A percentile compares a stretch with the other conserved stretches of the same genome.
Evolutionary conservation across 2,113 vertebrate species (phyloP).

Genomic region (Morone chrysops): DNA sequence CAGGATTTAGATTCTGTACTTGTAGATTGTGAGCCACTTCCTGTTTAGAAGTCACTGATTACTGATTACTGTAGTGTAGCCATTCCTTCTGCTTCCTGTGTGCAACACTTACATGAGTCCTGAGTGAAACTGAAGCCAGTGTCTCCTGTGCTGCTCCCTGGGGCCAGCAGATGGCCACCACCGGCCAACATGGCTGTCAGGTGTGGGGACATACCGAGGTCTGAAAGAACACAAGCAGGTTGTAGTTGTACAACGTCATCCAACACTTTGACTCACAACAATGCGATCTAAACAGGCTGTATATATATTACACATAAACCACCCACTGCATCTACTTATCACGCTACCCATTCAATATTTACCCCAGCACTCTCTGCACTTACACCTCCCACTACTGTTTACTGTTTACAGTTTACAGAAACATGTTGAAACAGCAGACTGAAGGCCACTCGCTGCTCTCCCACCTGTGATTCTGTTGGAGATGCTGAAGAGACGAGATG

Average conservation of each 20-base stretch:
- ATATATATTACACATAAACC: not conserved
- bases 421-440: too few species aligned
- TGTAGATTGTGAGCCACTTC: too few species aligned
- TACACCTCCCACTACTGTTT: not conserved
- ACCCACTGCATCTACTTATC: not conserved
- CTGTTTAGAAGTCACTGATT: not conserved
- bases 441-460: not conserved
- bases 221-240: conserved; percentile 79
- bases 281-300: not conserved
- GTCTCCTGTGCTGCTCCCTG: conserved; percentile 96
- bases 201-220: conserved; percentile 97
- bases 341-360: not conserved
- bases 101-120: conserved; percentile 90
- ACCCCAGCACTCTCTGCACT: not conserved
- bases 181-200: conserved; percentile 94
- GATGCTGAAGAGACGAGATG: conserved; percentile 95
- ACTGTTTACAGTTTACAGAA: not conserved
- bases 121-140: conserved; percentile 98
- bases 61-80: not conserved
- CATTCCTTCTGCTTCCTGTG: not conserved
- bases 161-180: conserved; percentile 89
- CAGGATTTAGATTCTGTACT: too few species aligned
- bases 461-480: conserved; percentile 98
- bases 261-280: not conserved
- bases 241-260: not conserved